Evolutionary conservation across 2,888 invertebrate species (phyloP), one percentile per base, ranked within the genome.

Genomic region (Macaria liturata): DNA sequence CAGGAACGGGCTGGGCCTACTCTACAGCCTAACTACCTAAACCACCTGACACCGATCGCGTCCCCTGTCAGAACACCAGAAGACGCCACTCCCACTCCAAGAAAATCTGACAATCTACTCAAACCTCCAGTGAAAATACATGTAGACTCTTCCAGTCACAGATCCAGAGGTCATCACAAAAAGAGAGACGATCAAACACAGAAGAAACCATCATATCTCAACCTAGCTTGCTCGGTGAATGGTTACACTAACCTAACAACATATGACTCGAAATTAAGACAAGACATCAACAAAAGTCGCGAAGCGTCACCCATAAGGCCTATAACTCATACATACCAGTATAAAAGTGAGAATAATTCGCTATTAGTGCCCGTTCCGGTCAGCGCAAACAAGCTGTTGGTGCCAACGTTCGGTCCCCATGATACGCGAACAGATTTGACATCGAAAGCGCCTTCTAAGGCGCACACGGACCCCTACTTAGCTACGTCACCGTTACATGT

Each of bases 191-290:
- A 91, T 46, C 64, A 83, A 48, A 76, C 84, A 7, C 90, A 91
- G 9, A 96, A 96, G 80, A 95, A 97, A 77, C 98, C 98, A 0
- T 97, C 97, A 57, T 98, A 98, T 81, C 88, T 98, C 56, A 97
- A 96, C 74, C 89, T 98, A 62, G 97, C 98, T 51, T 97, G 97
- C 81, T 97, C 97, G 30, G 97, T 98, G 52, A 97, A 96, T 87
- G 98, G 98, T 3, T 98, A 98, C 81, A 96, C 96, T 4, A 96
- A 96, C 71, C 93, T 96, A 57, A 97, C 96, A 4, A 96, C 97
- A 59, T 97, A 97, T 93, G 96, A 97, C 83, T 96, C 97, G 0
- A 95, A 96, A 77, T 87, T 95, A 42, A 92, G 96, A 9, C 95
- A 96, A 76, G 95, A 95, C 49, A 94, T 95, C 54, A 94, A 94